Conservation (phyloP, 2,888 invertebrate species). For the Sphinx pinastri region DNA sequence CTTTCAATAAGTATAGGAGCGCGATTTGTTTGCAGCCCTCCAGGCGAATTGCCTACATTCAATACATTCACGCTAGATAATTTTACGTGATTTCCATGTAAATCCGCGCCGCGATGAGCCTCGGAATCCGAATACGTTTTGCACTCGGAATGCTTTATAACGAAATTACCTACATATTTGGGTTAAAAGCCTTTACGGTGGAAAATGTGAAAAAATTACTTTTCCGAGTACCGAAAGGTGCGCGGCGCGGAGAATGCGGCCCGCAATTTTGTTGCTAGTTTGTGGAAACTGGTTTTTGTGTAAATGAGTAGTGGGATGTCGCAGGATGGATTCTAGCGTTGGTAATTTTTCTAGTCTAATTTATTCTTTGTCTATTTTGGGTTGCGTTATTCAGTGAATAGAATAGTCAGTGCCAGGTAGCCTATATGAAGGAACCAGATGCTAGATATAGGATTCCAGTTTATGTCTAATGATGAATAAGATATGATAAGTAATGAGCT, state of each 20-base stretch:
- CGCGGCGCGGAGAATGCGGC: background rate
- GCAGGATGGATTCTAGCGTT: no score
- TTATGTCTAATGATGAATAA: no score
- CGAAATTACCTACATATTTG: conserved; percentile 16
- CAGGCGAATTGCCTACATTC: background rate
- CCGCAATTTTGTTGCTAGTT: background rate
- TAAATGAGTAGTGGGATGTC: background rate
- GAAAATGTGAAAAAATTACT: background rate
- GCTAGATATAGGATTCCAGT: no score
- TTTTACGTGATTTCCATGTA: background rate
- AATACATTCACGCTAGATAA: background rate
- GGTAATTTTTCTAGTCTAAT: no score
- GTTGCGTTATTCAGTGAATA: no score
- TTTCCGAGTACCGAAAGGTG: background rate
- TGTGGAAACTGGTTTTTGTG: background rate
- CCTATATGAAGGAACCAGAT: no score
- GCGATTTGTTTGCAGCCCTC: background rate
- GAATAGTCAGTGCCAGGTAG: no score
- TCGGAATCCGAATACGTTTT: conserved; percentile 1
- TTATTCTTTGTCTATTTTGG: no score
- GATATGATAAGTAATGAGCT: no score
- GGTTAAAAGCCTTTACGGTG: conserved; percentile 9
- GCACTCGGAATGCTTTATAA: conserved; percentile 6
- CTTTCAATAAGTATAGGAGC: background rate
- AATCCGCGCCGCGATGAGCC: background rate